Percentiles rank a stretch among this genome's conserved stretches.
Conservation (phyloP, 2,888 invertebrate genomes). For the Chloroclystis v-ata region DNA sequence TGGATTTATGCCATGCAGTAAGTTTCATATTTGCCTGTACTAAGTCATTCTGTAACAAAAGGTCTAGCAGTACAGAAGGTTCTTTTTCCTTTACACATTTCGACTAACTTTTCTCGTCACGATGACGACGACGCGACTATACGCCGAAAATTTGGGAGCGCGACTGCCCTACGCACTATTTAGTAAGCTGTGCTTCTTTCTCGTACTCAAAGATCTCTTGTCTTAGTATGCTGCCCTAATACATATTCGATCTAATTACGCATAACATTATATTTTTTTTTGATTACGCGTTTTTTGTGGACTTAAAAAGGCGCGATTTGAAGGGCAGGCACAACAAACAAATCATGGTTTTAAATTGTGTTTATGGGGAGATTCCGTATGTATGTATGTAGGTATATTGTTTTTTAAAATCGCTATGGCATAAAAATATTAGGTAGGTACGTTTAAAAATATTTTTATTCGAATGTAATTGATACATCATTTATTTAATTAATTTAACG, state of each 20-base stretch:
- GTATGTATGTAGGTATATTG: too few species aligned
- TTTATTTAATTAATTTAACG: too few species aligned
- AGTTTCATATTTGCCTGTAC: too few species aligned
- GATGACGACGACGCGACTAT: conserved; percentile 1
- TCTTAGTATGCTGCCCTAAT: conserved; percentile 64
- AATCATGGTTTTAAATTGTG: too few species aligned
- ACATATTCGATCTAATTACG: conserved; percentile 77
- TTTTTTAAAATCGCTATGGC: too few species aligned
- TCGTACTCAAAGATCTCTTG: conserved; percentile 34
- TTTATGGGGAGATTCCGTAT: too few species aligned
- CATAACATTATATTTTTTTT: conserved; percentile 66
- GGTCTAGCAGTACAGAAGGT: background rate
- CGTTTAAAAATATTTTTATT: too few species aligned
- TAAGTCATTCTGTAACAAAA: too few species aligned
- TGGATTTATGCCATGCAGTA: too few species aligned
- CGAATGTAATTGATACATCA: too few species aligned
- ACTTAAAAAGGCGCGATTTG: conserved; percentile 1
- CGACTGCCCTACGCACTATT: conserved; percentile 11
- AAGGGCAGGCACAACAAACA: background rate
- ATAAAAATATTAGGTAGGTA: too few species aligned
- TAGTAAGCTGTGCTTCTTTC: conserved; percentile 13
- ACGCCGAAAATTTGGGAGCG: conserved; percentile 9
- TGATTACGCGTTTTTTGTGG: conserved; percentile 18
- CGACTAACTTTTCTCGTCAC: too few species aligned
- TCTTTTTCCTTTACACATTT: background rate